Base-by-base conservation (phyloP, 2,888 invertebrate species). In the Dione vanillae region DNA sequence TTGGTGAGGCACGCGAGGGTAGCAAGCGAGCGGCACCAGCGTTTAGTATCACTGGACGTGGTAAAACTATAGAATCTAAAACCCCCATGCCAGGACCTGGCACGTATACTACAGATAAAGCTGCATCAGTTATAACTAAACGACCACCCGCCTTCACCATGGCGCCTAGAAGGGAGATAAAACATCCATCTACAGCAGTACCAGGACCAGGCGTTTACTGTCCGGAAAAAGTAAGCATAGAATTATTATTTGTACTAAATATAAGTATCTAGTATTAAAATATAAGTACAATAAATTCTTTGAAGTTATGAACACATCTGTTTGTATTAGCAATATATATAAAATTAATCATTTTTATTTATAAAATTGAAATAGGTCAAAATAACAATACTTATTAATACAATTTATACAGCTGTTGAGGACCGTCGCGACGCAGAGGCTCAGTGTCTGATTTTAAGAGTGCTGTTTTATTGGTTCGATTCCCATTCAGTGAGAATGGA, bases 91-190 rank as follows among this genome's bases (percentile, higher is more conserved):
- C 98, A 10, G 98, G 98, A 51, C 98, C 99, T 11, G 98, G 97
- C 54, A 95, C 96, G 0, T 95, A 95, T 77, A 94, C 95, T 59
- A 93, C 95, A n/a, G 94, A 95, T 69, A 94, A 94, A 74, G 94
- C 94, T 14, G 84, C 89, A 0, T 80, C 90, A 16, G 91, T 86
- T 16, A 80, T 92, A 11, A 80, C 80, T 2, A 90, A 86, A 74
- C 89, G 94, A 75, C 95, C 97, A 12, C 98, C 98, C 0, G 95
- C 97, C 41, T 99, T 96, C 86, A 97, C 97, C 45, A 97, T 99
- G 93, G 97, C 97, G 47, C 95, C 93, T 8, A 85, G 92, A 73
- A 81, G 94, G 75, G 91, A 92, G 71, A 73, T 83, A 27, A 89
- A 83, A 76, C 86, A 81, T 20, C 86, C 92, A 0, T 80, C 94